Conservation (phyloP, 92 coral and sea anemone species). For the Palythoa grandiflora region DNA sequence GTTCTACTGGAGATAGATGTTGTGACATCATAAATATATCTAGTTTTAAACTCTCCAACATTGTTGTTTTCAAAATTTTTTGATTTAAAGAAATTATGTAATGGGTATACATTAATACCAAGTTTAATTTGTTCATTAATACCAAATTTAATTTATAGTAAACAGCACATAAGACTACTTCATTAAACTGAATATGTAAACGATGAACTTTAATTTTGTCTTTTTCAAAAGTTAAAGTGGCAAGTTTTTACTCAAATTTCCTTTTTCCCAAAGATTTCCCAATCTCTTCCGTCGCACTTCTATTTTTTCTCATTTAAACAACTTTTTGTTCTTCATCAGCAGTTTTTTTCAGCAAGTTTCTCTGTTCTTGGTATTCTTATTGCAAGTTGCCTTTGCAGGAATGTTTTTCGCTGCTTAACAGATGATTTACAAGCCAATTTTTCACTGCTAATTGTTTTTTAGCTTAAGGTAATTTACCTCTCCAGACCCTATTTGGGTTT, state of each 20-base stretch:
- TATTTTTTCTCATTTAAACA: neutral
- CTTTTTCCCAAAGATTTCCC: conserved; percentile 9
- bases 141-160: neutral
- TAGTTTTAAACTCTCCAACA: no score
- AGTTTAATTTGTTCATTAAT: no score
- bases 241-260: neutral
- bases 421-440: neutral
- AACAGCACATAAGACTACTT: conserved; percentile 23
- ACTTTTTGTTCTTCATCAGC: neutral
- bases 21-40: no score
- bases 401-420: neutral
- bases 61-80: no score
- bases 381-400: neutral
- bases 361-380: neutral
- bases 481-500: neutral
- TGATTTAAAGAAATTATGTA: no score
- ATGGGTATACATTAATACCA: no score
- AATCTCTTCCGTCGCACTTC: neutral
- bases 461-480: neutral
- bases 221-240: neutral
- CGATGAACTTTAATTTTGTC: conserved; percentile 27
- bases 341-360: neutral
- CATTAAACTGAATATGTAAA: neutral
- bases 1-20: no score
- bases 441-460: neutral